phyloP scores from a whole-genome alignment of 1,140 invertebrate species.

The Aphaenogaster ashmeadi region DNA sequence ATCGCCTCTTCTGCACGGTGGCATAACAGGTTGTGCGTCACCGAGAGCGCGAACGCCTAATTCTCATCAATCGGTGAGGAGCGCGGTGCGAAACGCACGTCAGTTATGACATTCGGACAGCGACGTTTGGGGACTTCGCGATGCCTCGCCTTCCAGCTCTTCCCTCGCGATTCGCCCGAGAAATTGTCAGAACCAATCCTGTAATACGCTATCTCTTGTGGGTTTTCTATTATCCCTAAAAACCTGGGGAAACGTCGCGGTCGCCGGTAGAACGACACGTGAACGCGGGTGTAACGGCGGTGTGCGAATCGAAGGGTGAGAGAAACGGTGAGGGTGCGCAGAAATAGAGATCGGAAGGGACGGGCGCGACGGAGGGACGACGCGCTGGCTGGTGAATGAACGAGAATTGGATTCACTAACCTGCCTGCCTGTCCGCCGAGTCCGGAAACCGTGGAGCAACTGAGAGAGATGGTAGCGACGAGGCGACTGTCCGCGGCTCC shows the following conservation, averaged over 20 bases:
- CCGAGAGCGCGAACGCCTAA: conserved; percentile 39
- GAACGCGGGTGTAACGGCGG: conserved; percentile 10
- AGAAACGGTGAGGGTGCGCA: conserved; percentile 53
- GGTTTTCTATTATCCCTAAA: neutral
- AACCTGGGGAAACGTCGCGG: neutral
- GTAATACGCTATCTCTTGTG: neutral
- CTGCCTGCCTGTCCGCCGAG: conserved; percentile 72
- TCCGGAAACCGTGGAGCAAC: conserved; percentile 76
- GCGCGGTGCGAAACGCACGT: conserved; percentile 34
- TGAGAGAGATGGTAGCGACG: conserved; percentile 75
- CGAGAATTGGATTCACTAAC: conserved; percentile 74
- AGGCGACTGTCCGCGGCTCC: conserved; percentile 67
- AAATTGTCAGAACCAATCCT: neutral
- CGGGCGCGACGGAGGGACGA: conserved; percentile 58
- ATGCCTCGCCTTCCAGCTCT: neutral
- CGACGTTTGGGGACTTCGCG: neutral
- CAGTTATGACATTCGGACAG: conserved; percentile 23
- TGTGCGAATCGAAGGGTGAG: conserved; percentile 52
- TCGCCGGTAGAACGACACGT: conserved; percentile 23
- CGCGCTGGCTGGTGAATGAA: conserved; percentile 73
- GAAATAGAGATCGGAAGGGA: conserved; percentile 44
- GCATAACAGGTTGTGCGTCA: conserved; percentile 56
- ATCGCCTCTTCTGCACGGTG: neutral
- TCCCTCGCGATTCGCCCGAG: neutral
- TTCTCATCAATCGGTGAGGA: conserved; percentile 40